These are phyloP conservation scores for Xiphorhynchus elegans DNA, from an alignment of 2,113 vertebrate species.

Conservation along the genomic window DNA sequence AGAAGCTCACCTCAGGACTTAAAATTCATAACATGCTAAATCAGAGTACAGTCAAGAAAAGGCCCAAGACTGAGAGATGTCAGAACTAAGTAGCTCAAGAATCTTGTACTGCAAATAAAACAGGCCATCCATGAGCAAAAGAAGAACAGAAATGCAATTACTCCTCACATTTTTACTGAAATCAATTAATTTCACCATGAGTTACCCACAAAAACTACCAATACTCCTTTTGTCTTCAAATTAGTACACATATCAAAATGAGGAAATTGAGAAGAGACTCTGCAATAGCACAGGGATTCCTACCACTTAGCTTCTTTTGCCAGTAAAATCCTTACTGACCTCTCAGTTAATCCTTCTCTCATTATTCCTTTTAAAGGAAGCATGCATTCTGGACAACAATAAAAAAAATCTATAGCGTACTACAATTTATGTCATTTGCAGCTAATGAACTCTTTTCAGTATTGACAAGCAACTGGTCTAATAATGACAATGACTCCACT, in stretches of 20 bases:
- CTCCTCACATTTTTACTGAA: not conserved
- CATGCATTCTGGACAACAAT: conserved; percentile 58
- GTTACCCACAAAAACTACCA: not conserved
- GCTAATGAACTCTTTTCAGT: conserved; percentile 71
- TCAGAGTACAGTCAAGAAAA: not conserved
- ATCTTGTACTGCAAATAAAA: not conserved
- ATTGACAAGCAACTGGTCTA: conserved; percentile 63
- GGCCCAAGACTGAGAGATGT: not conserved
- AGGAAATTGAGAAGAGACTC: not conserved
- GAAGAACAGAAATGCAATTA: not conserved
- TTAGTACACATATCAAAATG: not conserved
- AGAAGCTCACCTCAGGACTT: not conserved
- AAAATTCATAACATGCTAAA: not conserved
- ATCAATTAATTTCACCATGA: not conserved
- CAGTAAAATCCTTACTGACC: conserved; percentile 39
- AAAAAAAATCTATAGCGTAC: conserved; percentile 68
- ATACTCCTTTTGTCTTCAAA: not conserved
- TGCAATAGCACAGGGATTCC: not conserved
- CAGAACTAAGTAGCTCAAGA: not conserved
- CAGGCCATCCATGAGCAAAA: not conserved
- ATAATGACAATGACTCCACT: conserved; percentile 69
- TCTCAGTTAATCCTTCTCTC: conserved; percentile 59
- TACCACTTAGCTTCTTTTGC: not conserved
- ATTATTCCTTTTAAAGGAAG: conserved; percentile 58
- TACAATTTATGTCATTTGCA: conserved; percentile 71